Conservation (phyloP, 2,797 vertebrate species). For the Thaleichthys pacificus region DNA sequence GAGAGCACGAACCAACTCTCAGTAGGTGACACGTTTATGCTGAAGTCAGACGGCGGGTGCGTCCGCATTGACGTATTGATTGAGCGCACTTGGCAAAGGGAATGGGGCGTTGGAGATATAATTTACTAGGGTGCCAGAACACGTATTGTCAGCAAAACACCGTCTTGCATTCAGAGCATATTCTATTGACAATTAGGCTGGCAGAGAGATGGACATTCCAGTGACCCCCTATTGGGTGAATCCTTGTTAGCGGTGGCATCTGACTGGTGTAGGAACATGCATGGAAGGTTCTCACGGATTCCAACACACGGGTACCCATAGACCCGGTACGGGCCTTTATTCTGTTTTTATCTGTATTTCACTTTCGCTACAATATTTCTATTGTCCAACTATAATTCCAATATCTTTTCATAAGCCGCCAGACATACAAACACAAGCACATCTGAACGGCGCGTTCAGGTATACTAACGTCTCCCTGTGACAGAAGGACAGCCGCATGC, state of each 20-base stretch:
- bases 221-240: not conserved
- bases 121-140: constrained; percentile 57
- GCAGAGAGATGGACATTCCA: constrained; percentile 5
- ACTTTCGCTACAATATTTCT: too few relatives aligned
- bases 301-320: not conserved
- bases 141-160: constrained; percentile 65
- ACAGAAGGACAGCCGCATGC: too few relatives aligned
- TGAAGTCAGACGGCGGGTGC: constrained; percentile 50
- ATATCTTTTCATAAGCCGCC: not conserved
- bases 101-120: constrained; percentile 52
- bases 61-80: constrained; percentile 61
- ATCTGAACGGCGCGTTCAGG: not conserved
- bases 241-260: not conserved
- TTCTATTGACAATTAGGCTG: constrained; percentile 54
- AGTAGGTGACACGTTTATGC: constrained; percentile 63
- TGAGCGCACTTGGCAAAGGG: constrained; percentile 52
- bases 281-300: not conserved
- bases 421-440: not conserved
- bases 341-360: too few relatives aligned
- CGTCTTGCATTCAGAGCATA: constrained; percentile 54
- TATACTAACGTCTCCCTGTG: too few relatives aligned
- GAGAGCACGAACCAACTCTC: constrained; percentile 42
- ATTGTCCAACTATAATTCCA: too few relatives aligned
- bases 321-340: not conserved
- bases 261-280: not conserved